These are phyloP conservation scores for Conus betulinus DNA, from an alignment of 1,140 invertebrate genomes.

Conservation along the genomic window DNA sequence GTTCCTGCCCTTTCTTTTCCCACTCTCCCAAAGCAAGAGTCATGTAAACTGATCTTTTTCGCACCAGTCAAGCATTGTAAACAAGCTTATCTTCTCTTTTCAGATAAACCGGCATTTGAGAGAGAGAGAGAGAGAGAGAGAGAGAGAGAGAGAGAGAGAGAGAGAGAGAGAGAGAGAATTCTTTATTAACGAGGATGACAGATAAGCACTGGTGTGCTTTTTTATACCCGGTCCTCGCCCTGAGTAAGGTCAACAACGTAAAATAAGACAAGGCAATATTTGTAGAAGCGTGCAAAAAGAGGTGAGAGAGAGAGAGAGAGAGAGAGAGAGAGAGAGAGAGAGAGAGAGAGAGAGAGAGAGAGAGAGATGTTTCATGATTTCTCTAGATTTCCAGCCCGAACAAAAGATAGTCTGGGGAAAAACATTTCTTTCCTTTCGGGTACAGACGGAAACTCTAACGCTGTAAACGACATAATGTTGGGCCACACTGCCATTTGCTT, in stretches of 20 bases:
- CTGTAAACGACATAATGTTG: too few relatives aligned
- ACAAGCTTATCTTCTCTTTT: not conserved
- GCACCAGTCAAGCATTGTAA: not conserved
- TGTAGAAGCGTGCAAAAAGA: not conserved
- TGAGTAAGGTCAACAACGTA: too few relatives aligned
- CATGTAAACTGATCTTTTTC: not conserved
- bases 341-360: not conserved
- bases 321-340: slow-evolving; percentile 1
- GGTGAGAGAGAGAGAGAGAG: slow-evolving; percentile 5
- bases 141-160: not conserved
- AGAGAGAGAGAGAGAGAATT: not conserved
- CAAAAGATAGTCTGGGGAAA: not conserved
- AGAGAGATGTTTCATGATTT: not conserved
- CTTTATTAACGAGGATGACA: too few relatives aligned
- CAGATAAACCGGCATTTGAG: not conserved
- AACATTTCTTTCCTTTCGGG: too few relatives aligned
- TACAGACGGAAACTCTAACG: too few relatives aligned
- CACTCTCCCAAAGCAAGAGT: not conserved
- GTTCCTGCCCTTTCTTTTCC: too few relatives aligned
- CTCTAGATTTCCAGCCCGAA: not conserved
- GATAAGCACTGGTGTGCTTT: too few relatives aligned
- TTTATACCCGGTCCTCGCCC: too few relatives aligned
- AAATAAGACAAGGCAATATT: not conserved
- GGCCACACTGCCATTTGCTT: too few relatives aligned
- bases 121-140: not conserved